These are phyloP conservation scores for Psammodynastes pulverulentus DNA, from an alignment of 2,113 vertebrate genomes.

Conservation along the genomic window DNA sequence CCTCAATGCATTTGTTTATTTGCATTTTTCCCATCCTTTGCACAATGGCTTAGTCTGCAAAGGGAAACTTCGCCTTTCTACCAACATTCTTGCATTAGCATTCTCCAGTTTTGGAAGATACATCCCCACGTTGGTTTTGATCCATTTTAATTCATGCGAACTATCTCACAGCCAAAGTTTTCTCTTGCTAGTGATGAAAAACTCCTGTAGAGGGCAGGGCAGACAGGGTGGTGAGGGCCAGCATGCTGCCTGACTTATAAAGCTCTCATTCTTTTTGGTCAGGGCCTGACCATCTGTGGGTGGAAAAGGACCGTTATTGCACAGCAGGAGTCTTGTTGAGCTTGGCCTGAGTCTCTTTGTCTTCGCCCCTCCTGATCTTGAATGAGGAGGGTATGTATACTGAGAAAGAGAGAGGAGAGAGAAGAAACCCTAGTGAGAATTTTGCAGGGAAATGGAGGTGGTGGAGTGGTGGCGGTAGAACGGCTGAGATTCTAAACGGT, in stretches of 20 bases:
- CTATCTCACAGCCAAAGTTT: constrained; percentile 70
- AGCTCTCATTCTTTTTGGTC: constrained; percentile 58
- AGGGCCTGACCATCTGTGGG: constrained; percentile 60
- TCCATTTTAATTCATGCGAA: constrained; percentile 53
- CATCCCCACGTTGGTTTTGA: constrained; percentile 48
- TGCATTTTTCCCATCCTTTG: neutral
- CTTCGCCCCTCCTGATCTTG: constrained; percentile 29
- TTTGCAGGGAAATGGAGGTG: constrained; percentile 51
- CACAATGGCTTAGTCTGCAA: neutral
- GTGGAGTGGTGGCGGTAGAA: constrained; percentile 26
- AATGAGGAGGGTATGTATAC: constrained; percentile 12
- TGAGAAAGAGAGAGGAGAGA: neutral
- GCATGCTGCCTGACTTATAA: constrained; percentile 63
- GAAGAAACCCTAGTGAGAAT: constrained; percentile 17
- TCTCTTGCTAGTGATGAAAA: constrained; percentile 66
- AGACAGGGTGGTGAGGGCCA: constrained; percentile 58
- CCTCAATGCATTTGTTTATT: neutral
- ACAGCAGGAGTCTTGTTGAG: constrained; percentile 70
- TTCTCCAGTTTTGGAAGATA: constrained; percentile 53
- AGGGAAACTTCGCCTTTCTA: neutral
- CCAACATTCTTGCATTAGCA: constrained; percentile 12
- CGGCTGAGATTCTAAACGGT: constrained; percentile 39
- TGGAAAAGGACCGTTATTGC: constrained; percentile 61
- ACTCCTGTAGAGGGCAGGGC: constrained; percentile 59
- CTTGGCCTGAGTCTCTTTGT: constrained; percentile 66